Evolutionary conservation across 2,113 vertebrate genomes (phyloP).

Genomic region (Chaenogobius annularis): DNA sequence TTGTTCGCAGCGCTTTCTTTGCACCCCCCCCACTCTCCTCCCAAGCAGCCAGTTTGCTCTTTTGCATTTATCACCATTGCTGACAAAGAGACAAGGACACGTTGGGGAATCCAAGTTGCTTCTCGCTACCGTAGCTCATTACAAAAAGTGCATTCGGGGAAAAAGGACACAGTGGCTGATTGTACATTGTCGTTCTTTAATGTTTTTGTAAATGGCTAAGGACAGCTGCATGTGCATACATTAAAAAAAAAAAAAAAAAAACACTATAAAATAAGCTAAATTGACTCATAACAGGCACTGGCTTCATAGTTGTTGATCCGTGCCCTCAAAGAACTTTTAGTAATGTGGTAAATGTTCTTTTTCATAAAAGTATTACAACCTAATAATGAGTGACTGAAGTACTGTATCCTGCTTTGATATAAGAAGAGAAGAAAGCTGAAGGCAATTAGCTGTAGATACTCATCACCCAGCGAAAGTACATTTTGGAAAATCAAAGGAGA

Average conservation of each 20-base stretch:
- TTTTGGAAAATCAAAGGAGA: constrained; percentile 27
- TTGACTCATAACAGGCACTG: no score
- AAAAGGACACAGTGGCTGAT: constrained; percentile 6
- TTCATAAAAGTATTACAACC: no score
- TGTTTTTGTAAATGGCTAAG: background rate
- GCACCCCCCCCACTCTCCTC: constrained; percentile 3
- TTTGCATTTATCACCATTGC: constrained; percentile 52
- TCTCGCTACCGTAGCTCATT: constrained; percentile 39
- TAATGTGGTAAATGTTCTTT: no score
- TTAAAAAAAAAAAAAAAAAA: no score
- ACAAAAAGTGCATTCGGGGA: constrained; percentile 47
- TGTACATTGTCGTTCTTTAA: background rate
- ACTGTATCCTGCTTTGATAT: no score
- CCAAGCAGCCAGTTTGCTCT: constrained; percentile 34
- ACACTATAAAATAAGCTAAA: no score
- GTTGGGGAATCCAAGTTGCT: constrained; percentile 43
- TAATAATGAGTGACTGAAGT: no score
- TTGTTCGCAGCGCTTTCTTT: background rate
- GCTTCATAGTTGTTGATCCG: no score
- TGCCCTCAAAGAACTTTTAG: no score
- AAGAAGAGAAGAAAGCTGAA: no score
- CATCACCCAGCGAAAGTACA: background rate
- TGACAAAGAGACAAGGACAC: constrained; percentile 36
- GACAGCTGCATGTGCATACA: no score
- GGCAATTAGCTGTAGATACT: no score